Base-by-base conservation (phyloP, 2,888 invertebrate species). In the Chymomyza caudatula region DNA sequence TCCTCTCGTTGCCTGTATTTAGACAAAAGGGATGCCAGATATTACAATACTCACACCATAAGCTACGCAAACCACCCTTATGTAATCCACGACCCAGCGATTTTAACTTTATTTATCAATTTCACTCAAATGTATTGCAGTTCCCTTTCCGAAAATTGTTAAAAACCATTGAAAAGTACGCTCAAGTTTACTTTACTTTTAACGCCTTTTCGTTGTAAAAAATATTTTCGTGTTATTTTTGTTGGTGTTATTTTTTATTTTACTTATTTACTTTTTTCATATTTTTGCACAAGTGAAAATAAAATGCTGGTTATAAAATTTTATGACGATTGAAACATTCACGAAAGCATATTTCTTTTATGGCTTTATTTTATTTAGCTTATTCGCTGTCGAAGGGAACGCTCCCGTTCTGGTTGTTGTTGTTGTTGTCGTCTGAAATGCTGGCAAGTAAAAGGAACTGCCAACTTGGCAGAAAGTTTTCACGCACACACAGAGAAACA, bases 351-450 rank as follows among this genome's bases (percentile, higher is more conserved):
- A 81, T 79, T 82, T 83, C 79, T 78, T 72, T 79, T 81, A 82
- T 79, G 79, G 65, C 78, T 76, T 72, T 67, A 70, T 76, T 73
- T 81, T 83, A 83, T 82, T 83, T 83, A 82, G 78, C 77, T 73
- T 77, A 75, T 71, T 56, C 54, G 19, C 20, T 17, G 44, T 37
- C 11, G 11, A 44, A n/a, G n/a, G n/a, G n/a, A n/a, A n/a, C n/a
- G 29, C 29, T 37, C 11, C 4, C 29, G 1, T 4, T 29, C 5
- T 25, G 25, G 25, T 25, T 25, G 25, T n/a, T n/a, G 25, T 25
- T 3, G 29, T 37, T 37, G 51, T 8, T 19, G 13, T 15, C 5
- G 13, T 51, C 0, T 3, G 8, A 23, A 5, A 13, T 20, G 11
- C 15, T 19, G 51, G 22, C 19, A 20, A 51, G 22, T 13, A 51